Evolutionary conservation across 2,113 vertebrate genomes (phyloP), one percentile per base, ranked within the genome.

Genomic region (Saccopteryx leptura): DNA sequence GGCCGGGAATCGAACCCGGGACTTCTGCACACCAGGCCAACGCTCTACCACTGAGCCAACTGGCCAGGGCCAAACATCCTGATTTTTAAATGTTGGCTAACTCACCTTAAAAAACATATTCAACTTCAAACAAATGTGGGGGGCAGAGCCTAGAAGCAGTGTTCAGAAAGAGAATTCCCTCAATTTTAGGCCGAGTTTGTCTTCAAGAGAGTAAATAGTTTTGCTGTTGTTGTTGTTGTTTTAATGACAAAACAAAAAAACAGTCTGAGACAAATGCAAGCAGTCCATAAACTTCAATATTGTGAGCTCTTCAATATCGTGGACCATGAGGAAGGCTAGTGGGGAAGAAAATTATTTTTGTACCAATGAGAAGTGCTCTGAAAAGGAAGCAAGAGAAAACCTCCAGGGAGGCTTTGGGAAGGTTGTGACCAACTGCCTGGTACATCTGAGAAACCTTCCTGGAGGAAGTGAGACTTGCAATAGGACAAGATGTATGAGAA

Each of bases 121-220:
- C 39, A 39, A 39, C 39, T 39, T 39, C 39, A 69, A 91, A 78
- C 28, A 12, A 33, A 81, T 10, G 15, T 54, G 17, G 15, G 50
- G 19, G 63, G 12, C 21, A 88, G 54, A 72, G 56, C 24, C 31
- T 39, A 88, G 58, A 88, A 88, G 80, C 11, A 58, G 72, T 68
- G 83, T 58, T 91, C 24, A 92, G 63, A 93, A n/a, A 75, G 18
- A 86, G 74, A 88, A 90, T n/a, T 76, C 21, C 61, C 84, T 94
- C 46, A 90, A 92, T 93, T 78, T 72, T 18, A 86, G 82, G 48
- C 46, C 54, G 26, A 26, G 46, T 74, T 90, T 54, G 33, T 94
- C 68, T 66, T 89, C 56, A 61, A 78, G 74, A 89, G 31, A 82
- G 19, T 23, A 17, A 88, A 48, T n/a, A 54, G 74, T 8, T 58